Conservation (phyloP, 2,113 vertebrate genomes). For the Trinectes maculatus region DNA sequence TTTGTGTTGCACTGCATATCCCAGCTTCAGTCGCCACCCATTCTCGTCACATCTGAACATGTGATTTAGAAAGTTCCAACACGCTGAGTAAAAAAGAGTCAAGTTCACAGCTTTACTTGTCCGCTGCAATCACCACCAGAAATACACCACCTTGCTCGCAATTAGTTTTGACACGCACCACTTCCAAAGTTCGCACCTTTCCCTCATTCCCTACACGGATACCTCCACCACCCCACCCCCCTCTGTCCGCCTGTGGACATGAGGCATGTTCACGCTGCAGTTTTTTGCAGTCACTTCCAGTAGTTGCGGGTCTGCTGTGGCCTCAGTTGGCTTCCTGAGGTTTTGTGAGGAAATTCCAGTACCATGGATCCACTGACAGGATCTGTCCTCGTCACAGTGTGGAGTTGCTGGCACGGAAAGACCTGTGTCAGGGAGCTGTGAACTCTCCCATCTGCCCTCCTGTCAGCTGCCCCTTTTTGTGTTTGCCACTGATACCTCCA, state of each 20-base stretch:
- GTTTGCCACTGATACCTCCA: conserved; percentile 26
- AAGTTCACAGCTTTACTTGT: conserved; percentile 72
- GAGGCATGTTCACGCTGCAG: conserved; percentile 36
- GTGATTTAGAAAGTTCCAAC: conserved; percentile 59
- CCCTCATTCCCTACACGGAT: conserved; percentile 48
- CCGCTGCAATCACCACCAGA: conserved; percentile 53
- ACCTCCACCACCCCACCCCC: conserved; percentile 1
- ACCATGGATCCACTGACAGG: conserved; percentile 68
- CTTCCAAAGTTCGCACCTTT: conserved; percentile 71
- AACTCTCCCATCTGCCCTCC: conserved; percentile 41
- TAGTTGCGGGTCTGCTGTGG: conserved; percentile 65
- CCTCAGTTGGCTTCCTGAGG: conserved; percentile 73
- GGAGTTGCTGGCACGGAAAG: conserved; percentile 59
- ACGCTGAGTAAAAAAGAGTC: conserved; percentile 51
- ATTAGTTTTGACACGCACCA: conserved; percentile 62
- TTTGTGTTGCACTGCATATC: conserved; percentile 14
- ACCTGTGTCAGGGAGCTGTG: conserved; percentile 59
- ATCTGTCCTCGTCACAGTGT: conserved; percentile 72
- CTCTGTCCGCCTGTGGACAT: conserved; percentile 24
- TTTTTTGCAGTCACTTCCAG: conserved; percentile 64
- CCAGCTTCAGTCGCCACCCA: conserved; percentile 30
- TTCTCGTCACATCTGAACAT: conserved; percentile 48
- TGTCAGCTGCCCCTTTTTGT: conserved; percentile 39
- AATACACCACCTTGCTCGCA: conserved; percentile 42
- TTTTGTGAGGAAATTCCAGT: conserved; percentile 73